Evolutionary conservation across 2,797 vertebrate species (phyloP).

Genomic region (Eulemur albifrons): DNA sequence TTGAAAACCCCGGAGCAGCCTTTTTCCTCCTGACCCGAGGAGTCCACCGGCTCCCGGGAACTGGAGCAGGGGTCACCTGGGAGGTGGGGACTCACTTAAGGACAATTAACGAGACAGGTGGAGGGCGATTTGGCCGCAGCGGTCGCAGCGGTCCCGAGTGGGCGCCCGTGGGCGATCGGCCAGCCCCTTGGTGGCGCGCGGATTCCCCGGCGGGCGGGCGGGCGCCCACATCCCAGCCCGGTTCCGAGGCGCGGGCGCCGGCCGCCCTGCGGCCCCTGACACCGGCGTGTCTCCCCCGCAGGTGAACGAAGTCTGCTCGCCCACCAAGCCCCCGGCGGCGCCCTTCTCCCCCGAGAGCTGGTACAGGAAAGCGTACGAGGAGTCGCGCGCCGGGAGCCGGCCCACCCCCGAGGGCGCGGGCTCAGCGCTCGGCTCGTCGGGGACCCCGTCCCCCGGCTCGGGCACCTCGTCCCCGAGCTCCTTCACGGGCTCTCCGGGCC

Average conservation of each 20-base stretch:
- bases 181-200: background rate
- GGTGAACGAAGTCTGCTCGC: slow-evolving; percentile 93
- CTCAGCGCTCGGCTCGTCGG: slow-evolving; percentile 88
- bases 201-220: background rate
- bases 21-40: background rate
- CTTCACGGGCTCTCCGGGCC: slow-evolving; percentile 93
- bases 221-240: background rate
- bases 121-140: background rate
- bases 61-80: background rate
- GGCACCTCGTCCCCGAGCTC: slow-evolving; percentile 95
- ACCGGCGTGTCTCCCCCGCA: slow-evolving; percentile 77
- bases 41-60: background rate
- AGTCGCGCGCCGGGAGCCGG: slow-evolving; percentile 89
- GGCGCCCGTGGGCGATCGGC: background rate
- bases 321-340: slow-evolving; percentile 91
- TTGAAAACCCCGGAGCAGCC: background rate
- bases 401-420: slow-evolving; percentile 93
- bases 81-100: background rate
- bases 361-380: slow-evolving; percentile 95
- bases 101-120: background rate
- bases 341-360: slow-evolving; percentile 95
- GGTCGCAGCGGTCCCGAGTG: background rate
- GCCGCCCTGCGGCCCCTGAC: background rate
- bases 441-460: slow-evolving; percentile 89
- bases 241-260: background rate